Evolutionary conservation across 2,888 invertebrate genomes (phyloP).

Genomic region (Campoplex capitator): DNA sequence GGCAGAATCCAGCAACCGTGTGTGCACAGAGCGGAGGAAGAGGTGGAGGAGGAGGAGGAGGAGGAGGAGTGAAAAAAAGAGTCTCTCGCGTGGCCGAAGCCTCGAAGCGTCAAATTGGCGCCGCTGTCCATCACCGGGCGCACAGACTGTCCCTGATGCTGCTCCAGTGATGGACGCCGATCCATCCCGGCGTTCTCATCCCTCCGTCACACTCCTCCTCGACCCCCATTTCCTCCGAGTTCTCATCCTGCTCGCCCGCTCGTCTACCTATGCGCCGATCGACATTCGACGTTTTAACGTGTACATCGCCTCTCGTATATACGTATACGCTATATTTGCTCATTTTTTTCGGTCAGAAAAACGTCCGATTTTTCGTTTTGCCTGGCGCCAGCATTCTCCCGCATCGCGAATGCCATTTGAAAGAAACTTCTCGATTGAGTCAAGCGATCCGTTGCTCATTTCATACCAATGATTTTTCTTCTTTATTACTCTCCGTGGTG

Average conservation of each 20-base stretch:
- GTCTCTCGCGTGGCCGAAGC: constrained; percentile 80
- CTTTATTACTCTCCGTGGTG: neutral
- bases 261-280: constrained; percentile 50
- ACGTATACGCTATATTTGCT: neutral
- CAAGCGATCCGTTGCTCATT: neutral
- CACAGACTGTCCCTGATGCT: constrained; percentile 71
- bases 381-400: neutral
- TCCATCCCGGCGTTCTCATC: constrained; percentile 67
- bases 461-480: neutral
- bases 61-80: constrained; percentile 68
- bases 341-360: neutral
- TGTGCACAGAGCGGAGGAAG: constrained; percentile 18
- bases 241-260: constrained; percentile 27
- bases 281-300: constrained; percentile 66
- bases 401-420: neutral
- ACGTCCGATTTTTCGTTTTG: constrained; percentile 2
- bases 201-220: constrained; percentile 41
- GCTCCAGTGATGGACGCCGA: constrained; percentile 74
- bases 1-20: constrained; percentile 61
- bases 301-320: neutral
- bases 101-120: constrained; percentile 84
- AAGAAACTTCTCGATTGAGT: neutral
- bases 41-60: constrained; percentile 38
- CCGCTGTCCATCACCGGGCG: constrained; percentile 84
- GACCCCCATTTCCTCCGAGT: constrained; percentile 23